A percentile compares a stretch with the other conserved stretches of the same genome.
Evolutionary conservation across 2,797 vertebrate genomes (phyloP).

Genomic region (Sebastolobus altivelis): DNA sequence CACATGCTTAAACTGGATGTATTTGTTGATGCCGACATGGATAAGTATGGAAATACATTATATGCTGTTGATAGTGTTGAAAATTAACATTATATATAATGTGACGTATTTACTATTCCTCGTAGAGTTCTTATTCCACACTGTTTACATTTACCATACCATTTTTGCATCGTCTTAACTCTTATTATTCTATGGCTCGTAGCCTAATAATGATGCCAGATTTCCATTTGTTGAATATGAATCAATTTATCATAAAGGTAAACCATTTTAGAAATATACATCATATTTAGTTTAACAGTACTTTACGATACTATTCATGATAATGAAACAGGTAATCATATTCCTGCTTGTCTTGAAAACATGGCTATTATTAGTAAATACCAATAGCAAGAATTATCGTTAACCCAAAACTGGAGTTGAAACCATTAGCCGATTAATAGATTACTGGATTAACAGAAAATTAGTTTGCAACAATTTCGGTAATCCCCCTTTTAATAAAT

Average conservation of each 20-base stretch:
- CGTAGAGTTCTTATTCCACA: slow-evolving; percentile 14
- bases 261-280: background rate
- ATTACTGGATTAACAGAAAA: too few species aligned
- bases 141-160: slow-evolving; percentile 5
- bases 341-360: slow-evolving; percentile 1
- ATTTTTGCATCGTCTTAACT: slow-evolving; percentile 13
- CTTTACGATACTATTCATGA: background rate
- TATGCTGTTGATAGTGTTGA: slow-evolving; percentile 21
- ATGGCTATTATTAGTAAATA: background rate
- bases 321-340: background rate
- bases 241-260: slow-evolving; percentile 2
- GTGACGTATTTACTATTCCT: slow-evolving; percentile 8
- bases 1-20: slow-evolving; percentile 66
- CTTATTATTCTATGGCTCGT: background rate
- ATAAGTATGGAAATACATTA: slow-evolving; percentile 50
- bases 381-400: background rate
- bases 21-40: slow-evolving; percentile 63
- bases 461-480: too few species aligned
- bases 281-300: background rate
- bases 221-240: slow-evolving; percentile 9
- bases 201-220: background rate
- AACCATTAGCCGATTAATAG: too few species aligned
- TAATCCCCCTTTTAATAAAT: too few species aligned
- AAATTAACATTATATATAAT: slow-evolving; percentile 25
- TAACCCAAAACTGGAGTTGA: too few species aligned